Evolutionary conservation across 2,888 invertebrate species (phyloP).

Genomic region (Lasioglossum marginatum): DNA sequence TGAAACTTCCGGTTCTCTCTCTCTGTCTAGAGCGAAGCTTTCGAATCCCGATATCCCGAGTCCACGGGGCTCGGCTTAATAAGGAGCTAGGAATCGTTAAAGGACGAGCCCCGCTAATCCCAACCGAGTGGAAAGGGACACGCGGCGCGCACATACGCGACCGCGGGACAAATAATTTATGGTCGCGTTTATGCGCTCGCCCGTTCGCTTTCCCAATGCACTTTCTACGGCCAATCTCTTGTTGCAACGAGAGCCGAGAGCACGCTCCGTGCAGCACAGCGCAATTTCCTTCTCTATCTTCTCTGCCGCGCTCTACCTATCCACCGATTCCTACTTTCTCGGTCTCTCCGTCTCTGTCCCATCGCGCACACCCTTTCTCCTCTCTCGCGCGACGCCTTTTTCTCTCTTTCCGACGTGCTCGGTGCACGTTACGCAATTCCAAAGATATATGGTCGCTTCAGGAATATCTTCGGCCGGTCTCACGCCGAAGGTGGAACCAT

Average conservation of each 20-base stretch:
- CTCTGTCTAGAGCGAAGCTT: neutral
- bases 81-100: constrained; percentile 45
- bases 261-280: constrained; percentile 10
- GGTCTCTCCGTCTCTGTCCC: neutral
- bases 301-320: constrained; percentile 29
- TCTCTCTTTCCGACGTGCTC: constrained; percentile 41
- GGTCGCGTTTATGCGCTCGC: constrained; percentile 77
- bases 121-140: constrained; percentile 31
- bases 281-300: constrained; percentile 48
- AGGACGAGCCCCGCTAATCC: constrained; percentile 52
- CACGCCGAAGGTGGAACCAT: constrained; percentile 52
- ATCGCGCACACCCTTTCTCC: neutral
- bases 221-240: constrained; percentile 81
- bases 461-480: constrained; percentile 68
- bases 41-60: neutral
- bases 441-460: constrained; percentile 73
- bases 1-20: neutral
- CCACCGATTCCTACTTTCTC: constrained; percentile 45
- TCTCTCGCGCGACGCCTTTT: constrained; percentile 17
- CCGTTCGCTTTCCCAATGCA: constrained; percentile 81
- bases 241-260: constrained; percentile 50
- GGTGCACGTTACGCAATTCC: constrained; percentile 70
- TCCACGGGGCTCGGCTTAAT: neutral
- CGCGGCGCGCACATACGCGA: constrained; percentile 49
- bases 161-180: constrained; percentile 79